These are phyloP conservation scores for Apotomis turbidana DNA, from an alignment of 2,888 invertebrate species.

Conservation along the genomic window DNA sequence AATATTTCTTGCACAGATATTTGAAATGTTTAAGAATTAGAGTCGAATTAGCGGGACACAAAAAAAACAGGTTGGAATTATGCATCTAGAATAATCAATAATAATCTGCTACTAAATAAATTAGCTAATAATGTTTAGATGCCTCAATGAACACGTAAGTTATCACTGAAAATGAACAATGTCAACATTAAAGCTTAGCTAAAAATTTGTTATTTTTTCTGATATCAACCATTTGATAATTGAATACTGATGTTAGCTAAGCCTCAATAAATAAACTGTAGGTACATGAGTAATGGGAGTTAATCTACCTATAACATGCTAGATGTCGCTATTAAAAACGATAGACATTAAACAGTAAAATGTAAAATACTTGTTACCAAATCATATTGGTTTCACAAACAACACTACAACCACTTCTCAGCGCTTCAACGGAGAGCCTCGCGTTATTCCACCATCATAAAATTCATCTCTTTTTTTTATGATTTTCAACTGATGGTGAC, in stretches of 20 bases:
- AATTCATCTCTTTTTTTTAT: too few species aligned
- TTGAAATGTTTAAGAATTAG: neutral
- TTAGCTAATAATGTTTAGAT: neutral
- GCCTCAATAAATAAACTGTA: slow-evolving; percentile 14
- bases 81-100: too few species aligned
- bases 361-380: too few species aligned
- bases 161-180: neutral
- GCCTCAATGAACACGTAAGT: neutral
- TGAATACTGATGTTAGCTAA: slow-evolving; percentile 26
- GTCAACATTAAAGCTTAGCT: slow-evolving; percentile 19
- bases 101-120: too few species aligned
- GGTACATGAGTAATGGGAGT: slow-evolving; percentile 14
- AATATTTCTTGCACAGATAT: neutral
- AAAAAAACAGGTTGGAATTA: too few species aligned
- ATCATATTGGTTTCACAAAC: neutral
- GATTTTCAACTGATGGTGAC: too few species aligned
- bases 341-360: neutral
- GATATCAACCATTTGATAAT: slow-evolving; percentile 1
- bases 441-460: too few species aligned
- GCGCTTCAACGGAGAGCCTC: too few species aligned
- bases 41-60: neutral
- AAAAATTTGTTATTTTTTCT: neutral
- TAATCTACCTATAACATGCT: neutral
- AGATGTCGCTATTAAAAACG: slow-evolving; percentile 11
- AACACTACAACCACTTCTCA: too few species aligned